Conservation (phyloP, 2,888 invertebrate species). For the Pheosia tremula region DNA sequence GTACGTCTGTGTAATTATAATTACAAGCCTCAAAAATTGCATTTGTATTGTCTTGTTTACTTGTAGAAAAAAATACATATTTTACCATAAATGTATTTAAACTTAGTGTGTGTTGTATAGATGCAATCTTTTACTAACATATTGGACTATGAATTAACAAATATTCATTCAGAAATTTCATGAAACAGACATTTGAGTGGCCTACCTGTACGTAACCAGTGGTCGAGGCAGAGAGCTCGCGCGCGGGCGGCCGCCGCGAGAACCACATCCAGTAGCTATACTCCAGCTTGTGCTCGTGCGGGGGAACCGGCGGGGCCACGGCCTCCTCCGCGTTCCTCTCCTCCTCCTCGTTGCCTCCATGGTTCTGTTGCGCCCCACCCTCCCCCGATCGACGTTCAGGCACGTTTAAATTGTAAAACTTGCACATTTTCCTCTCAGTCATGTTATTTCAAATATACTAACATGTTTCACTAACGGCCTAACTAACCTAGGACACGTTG, state of each 20-base stretch:
- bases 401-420: constrained; percentile 83
- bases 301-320: constrained; percentile 84
- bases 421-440: constrained; percentile 84
- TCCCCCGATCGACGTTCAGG: constrained; percentile 80
- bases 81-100: too few relatives aligned
- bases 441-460: constrained; percentile 80
- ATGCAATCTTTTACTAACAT: background rate
- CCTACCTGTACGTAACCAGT: constrained; percentile 80
- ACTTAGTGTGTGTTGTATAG: background rate
- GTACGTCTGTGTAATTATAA: too few relatives aligned
- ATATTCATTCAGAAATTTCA: background rate
- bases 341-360: constrained; percentile 69
- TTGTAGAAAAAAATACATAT: too few relatives aligned
- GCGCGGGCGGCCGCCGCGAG: constrained; percentile 82
- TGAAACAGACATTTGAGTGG: constrained; percentile 1
- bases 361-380: constrained; percentile 61
- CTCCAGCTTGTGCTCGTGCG: constrained; percentile 96
- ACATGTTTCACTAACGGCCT: constrained; percentile 83
- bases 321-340: constrained; percentile 67
- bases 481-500: constrained; percentile 84
- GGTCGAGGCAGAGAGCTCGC: constrained; percentile 72
- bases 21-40: too few relatives aligned
- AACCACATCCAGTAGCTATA: constrained; percentile 98
- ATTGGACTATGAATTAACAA: constrained; percentile 11
- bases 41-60: too few relatives aligned